Evolutionary conservation across 1,140 invertebrate species (phyloP), one percentile per base, ranked within the genome.

Genomic region (Rhopalosiphum padi): DNA sequence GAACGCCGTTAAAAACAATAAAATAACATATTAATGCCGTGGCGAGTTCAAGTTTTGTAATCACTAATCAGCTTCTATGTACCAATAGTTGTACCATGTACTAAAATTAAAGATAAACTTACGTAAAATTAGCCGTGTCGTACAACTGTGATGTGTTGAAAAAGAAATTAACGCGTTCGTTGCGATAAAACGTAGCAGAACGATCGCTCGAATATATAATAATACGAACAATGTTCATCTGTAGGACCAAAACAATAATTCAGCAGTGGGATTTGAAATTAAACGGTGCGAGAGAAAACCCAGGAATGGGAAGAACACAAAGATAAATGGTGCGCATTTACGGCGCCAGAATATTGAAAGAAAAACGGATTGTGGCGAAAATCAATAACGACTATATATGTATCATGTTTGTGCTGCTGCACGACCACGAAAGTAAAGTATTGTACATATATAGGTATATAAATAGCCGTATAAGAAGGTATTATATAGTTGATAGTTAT

Each of bases 301-400:
- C 77, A n/a, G 15, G n/a, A 37, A 82, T n/a, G 35, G 30, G 68
- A 41, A 85, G 22, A 85, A 85, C 82, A 37, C 35, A 22, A 43
- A 37, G 82, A 85, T 85, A 41, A 85, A 85, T 85, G 37, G 35
- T 41, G 82, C 82, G 82, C 41, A 43, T 85, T 68, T 85, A 85
- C 22, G 82, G 35, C 37, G 82, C 35, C 35, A 22, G 35, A 23
- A 41, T 85, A 23, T 85, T 41, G 82, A 41, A 85, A 68, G 60
- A 68, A 37, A 41, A 85, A 85, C 37, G 35, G 82, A 41, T 85
- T 85, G 82, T 85, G 82, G 82, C 35, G 82, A 85, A 85, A 85
- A 85, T 41, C 82, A 22, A 85, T 85, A 85, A 85, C 6, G 22
- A 43, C 82, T 11, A 37, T 41, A 41, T 8, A 9, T 9, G 6